Evolutionary conservation across 2,888 invertebrate genomes (phyloP), one percentile per base, ranked within the genome.

Genomic region (Merodon equestris): DNA sequence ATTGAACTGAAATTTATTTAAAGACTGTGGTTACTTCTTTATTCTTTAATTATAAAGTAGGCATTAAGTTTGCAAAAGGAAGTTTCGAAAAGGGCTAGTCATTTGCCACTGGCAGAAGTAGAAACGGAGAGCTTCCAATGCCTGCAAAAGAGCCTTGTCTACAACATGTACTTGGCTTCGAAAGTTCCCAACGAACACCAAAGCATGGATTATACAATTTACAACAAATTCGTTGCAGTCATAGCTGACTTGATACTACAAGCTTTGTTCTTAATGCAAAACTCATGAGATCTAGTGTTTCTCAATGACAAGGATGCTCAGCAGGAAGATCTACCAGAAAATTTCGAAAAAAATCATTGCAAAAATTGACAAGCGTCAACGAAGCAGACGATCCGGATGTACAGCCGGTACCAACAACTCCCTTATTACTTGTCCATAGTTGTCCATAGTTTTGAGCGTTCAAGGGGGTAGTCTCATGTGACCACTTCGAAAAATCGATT

Each of bases 111-210:
- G 18, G 0, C 51, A 0, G 58, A 48, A 40, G 40, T 68, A 1
- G 63, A 74, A 27, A 64, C 79, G 0, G 74, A 79, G 47, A 51
- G 48, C 10, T 74, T 17, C 51, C 74, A 70, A 12, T n/a, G 14
- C 10, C 36, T 79, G 18, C 74, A 74, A 38, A 68, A 79, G 17
- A 17, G 64, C n/a, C 44, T 79, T 13, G 38, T 74, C n/a, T 79
- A 68, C 50, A 36, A 70, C 12, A 79, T 79, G 60, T 56, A 18
- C 27, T 47, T 74, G n/a, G 50, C 40, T 13, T 36, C 74, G 5
- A 14, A 70, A 13, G 18, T 79, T 56, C 70, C 63, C 13, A 54
- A 54, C 9, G 13, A 40, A 1, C 27, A 47, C 0, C 79, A 74
- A 17, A n/a, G 63, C 1, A 19, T n/a, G 1, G 64, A 74, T 34